Percentiles rank a stretch among this genome's conserved stretches.
These are phyloP conservation scores for Prolemur simus DNA, from an alignment of 2,113 vertebrate species.

Conservation along the genomic window DNA sequence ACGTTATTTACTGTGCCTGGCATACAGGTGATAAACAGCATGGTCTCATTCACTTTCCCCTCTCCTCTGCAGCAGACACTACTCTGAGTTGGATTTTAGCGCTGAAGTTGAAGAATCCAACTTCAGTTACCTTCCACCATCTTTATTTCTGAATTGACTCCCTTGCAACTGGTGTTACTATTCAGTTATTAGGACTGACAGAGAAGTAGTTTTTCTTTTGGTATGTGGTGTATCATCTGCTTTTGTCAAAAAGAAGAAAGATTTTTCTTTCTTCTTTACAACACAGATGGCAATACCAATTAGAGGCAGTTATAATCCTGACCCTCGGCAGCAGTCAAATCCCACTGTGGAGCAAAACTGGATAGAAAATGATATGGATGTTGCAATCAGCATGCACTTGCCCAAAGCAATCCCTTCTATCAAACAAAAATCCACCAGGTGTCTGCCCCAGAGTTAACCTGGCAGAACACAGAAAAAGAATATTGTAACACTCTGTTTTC, in stretches of 20 bases:
- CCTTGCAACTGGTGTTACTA: not conserved
- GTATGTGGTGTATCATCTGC: not conserved
- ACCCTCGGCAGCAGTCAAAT: not conserved
- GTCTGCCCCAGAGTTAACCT: not conserved
- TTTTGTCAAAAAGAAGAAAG: constrained; percentile 35
- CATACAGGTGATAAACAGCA: not conserved
- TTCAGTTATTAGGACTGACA: not conserved
- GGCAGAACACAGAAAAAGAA: not conserved
- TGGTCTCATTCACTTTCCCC: not conserved
- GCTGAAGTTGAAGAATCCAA: not conserved
- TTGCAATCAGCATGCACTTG: not conserved
- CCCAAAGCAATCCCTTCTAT: not conserved
- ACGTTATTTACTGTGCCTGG: not conserved
- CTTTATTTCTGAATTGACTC: not conserved
- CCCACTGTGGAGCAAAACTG: not conserved
- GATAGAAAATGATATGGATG: not conserved
- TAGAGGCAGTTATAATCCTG: constrained; percentile 14
- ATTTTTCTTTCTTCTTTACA: constrained; percentile 1
- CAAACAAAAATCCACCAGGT: not conserved
- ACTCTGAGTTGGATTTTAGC: not conserved
- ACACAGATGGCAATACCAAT: constrained; percentile 17
- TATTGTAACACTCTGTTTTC: not conserved
- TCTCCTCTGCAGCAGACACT: not conserved
- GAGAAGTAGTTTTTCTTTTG: not conserved
- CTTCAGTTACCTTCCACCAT: not conserved